These are phyloP conservation scores for Galleria mellonella DNA, from an alignment of 1,140 invertebrate species.

Conservation along the genomic window DNA sequence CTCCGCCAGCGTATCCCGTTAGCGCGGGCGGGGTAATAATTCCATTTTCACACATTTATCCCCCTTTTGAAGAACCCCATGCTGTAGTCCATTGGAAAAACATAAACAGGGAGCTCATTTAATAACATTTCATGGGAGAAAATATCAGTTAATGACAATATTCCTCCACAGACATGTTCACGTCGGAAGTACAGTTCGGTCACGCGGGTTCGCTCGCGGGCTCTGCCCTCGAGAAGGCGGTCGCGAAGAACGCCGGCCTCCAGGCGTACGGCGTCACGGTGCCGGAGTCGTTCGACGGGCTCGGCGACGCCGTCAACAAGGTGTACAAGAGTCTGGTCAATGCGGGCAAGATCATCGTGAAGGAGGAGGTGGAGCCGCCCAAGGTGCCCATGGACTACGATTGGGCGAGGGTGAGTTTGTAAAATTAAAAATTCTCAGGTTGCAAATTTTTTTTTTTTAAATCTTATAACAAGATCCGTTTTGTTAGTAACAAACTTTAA, in stretches of 20 bases:
- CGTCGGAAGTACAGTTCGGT: slow-evolving; percentile 98
- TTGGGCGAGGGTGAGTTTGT: slow-evolving; percentile 89
- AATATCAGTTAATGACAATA: not conserved
- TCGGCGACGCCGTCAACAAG: slow-evolving; percentile 84
- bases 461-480: too few relatives aligned
- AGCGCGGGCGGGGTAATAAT: too few relatives aligned
- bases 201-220: slow-evolving; percentile 99
- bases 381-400: slow-evolving; percentile 99
- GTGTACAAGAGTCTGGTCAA: slow-evolving; percentile 89
- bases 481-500: too few relatives aligned
- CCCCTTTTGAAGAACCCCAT: too few relatives aligned
- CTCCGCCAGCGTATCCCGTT: too few relatives aligned
- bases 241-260: slow-evolving; percentile 93
- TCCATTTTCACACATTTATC: too few relatives aligned
- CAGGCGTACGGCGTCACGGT: slow-evolving; percentile 90
- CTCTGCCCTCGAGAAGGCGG: slow-evolving; percentile 95
- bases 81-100: too few relatives aligned
- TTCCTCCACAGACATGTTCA: slow-evolving; percentile 85
- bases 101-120: too few relatives aligned
- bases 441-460: too few relatives aligned
- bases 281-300: slow-evolving; percentile 93
- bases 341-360: slow-evolving; percentile 88
- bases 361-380: slow-evolving; percentile 95
- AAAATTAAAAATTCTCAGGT: not conserved
- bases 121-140: too few relatives aligned